A percentile compares a stretch with the other conserved stretches of the same genome.
Evolutionary conservation across 2,113 vertebrate genomes (phyloP).

Genomic region (Channa argus): DNA sequence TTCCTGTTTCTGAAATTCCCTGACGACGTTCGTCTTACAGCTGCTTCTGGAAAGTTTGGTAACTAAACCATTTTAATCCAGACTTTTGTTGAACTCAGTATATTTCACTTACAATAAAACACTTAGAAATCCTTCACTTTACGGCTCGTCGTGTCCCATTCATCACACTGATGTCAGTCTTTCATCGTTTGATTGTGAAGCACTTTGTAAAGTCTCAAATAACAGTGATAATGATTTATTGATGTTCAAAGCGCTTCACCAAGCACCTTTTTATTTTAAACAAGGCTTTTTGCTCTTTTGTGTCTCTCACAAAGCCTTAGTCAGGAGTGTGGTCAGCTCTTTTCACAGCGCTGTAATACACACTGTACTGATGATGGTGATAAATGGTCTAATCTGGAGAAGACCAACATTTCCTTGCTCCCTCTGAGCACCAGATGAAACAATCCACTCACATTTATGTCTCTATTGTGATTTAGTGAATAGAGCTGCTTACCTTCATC

Average conservation of each 20-base stretch:
- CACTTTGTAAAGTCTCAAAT: conserved; percentile 36
- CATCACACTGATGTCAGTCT: not conserved
- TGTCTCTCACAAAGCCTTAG: conserved; percentile 53
- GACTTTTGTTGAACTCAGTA: too few relatives aligned
- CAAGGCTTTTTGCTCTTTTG: conserved; percentile 27
- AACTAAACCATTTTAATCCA: too few relatives aligned
- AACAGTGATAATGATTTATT: conserved; percentile 50
- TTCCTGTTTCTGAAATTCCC: too few relatives aligned
- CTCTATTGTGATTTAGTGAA: conserved; percentile 48
- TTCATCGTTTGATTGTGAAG: conserved; percentile 1
- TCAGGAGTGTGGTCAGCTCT: conserved; percentile 58
- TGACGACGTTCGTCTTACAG: too few relatives aligned
- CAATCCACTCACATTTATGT: conserved; percentile 55
- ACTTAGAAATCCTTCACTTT: not conserved
- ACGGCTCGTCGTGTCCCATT: not conserved
- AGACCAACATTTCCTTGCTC: conserved; percentile 52
- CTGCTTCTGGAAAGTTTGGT: too few relatives aligned
- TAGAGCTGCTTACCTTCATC: conserved; percentile 49
- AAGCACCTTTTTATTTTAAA: conserved; percentile 35
- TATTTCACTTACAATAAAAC: too few relatives aligned
- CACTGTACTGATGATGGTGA: conserved; percentile 50
- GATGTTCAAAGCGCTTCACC: conserved; percentile 35
- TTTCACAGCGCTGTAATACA: conserved; percentile 51
- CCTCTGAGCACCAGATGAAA: conserved; percentile 43
- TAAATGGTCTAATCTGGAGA: conserved; percentile 56